Evolutionary conservation across 2,797 vertebrate species (phyloP), one percentile per base, ranked within the genome.

Genomic region (Acomys russatus): DNA sequence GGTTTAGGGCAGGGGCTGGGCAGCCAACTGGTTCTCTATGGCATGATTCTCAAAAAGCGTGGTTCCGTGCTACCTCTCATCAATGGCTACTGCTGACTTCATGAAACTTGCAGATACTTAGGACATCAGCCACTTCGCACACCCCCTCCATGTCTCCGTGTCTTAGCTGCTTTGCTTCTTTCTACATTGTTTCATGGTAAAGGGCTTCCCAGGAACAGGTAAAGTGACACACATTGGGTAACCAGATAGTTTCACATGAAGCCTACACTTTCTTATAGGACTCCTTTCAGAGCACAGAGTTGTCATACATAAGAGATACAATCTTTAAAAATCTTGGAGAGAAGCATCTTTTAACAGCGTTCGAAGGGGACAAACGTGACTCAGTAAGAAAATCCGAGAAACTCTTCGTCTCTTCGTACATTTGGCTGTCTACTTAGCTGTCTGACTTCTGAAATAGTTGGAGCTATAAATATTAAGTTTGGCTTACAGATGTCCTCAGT

Each of bases 391-490:
- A 95, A 93, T 89, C 64, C 82, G 76, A 38, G 76, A 92, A 94
- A 78, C 8, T 33, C 44, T 95, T 86, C 51, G 44, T 76, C 87
- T 91, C 61, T 35, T 90, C 44, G 84, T 35, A 44, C 28, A 93
- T 87, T 96, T 94, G 74, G 33, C 79, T 86, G 22, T 82, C 30
- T 25, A 15, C 54, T 71, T 94, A 73, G 12, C 74, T 96, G 70
- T 35, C 88, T 93, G 92, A 94, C 66, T 97, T 96, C 71, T 73
- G 38, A 89, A 96, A 83, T 83, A 91, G 82, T 77, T 92, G 70
- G 78, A 96, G 73, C 71, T 94, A 61, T 90, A 96, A 98, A 96
- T 93, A 83, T 94, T 92, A 94, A 94, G 91, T 91, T 95, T 96
- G 92, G 88, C 88, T 92, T 94, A 94, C 96, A 91, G 56, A 94